phyloP scores from a whole-genome alignment of 2,797 vertebrate genomes.

The Choloepus didactylus region DNA sequence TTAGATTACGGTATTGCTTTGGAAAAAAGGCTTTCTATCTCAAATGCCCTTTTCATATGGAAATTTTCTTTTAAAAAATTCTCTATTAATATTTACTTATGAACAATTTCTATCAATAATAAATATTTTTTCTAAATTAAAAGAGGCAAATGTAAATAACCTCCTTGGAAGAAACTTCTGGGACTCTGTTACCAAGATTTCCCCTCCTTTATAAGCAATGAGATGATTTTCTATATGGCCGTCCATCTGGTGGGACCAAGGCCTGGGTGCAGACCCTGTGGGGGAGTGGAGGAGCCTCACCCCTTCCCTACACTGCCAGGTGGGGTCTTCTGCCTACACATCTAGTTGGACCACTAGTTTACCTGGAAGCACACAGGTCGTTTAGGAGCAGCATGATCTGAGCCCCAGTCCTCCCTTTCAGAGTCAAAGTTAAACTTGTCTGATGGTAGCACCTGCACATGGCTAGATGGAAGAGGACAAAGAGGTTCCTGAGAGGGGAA shows the following conservation, averaged over 20 bases:
- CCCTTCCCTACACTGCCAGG: no score
- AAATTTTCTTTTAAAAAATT: neutral
- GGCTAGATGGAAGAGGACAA: neutral
- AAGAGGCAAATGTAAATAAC: neutral
- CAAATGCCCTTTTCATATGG: neutral
- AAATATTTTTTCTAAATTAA: conserved; percentile 19
- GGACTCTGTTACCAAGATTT: neutral
- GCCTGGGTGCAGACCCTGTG: neutral
- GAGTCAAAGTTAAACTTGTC: neutral
- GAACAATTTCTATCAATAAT: neutral
- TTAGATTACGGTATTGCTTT: neutral
- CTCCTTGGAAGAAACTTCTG: neutral
- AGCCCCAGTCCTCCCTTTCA: neutral
- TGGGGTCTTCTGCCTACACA: no score
- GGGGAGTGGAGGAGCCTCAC: no score
- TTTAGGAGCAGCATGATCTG: neutral
- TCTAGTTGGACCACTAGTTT: neutral
- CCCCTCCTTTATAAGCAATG: neutral
- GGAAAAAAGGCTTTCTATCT: neutral
- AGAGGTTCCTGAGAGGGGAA: neutral
- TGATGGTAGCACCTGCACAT: neutral
- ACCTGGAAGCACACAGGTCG: neutral
- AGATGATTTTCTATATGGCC: neutral
- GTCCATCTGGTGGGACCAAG: neutral
- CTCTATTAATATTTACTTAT: neutral